Conservation (phyloP, 2,888 invertebrate genomes). For the Rhopalosiphum nymphaeae region DNA sequence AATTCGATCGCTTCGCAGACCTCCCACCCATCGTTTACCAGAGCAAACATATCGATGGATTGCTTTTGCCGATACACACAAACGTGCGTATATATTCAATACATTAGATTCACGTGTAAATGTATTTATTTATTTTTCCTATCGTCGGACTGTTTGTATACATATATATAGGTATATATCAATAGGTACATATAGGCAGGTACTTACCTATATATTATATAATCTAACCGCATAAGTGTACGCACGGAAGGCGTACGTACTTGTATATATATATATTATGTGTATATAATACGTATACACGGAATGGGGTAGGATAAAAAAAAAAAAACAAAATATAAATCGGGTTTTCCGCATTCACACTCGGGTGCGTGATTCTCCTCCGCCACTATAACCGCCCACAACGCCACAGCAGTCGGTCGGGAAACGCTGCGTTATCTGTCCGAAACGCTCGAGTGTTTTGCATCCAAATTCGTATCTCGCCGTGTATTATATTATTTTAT, state of each 20-base stretch:
- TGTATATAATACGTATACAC: not conserved
- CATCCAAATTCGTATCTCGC: not conserved
- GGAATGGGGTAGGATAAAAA: not conserved
- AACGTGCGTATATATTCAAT: not conserved
- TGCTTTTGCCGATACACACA: not conserved
- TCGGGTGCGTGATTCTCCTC: not conserved
- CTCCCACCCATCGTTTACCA: not conserved
- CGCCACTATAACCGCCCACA: not conserved
- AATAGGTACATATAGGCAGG: not conserved
- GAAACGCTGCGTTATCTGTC: not conserved
- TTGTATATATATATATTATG: not conserved
- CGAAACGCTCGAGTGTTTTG: not conserved
- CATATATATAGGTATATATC: not conserved
- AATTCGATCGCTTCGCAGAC: not conserved
- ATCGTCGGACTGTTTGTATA: not conserved
- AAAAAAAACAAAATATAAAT: slow-evolving; percentile 11
- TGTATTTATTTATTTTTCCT: slow-evolving; percentile 11
- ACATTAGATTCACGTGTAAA: not conserved
- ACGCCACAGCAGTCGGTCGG: not conserved
- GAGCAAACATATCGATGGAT: not conserved
- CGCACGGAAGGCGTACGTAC: not conserved
- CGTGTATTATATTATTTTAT: not conserved
- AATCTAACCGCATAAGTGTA: not conserved
- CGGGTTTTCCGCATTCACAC: not conserved
- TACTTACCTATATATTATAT: not conserved